Base-by-base conservation (phyloP, 2,113 vertebrate species). In the Paradoxurus hermaphroditus region DNA sequence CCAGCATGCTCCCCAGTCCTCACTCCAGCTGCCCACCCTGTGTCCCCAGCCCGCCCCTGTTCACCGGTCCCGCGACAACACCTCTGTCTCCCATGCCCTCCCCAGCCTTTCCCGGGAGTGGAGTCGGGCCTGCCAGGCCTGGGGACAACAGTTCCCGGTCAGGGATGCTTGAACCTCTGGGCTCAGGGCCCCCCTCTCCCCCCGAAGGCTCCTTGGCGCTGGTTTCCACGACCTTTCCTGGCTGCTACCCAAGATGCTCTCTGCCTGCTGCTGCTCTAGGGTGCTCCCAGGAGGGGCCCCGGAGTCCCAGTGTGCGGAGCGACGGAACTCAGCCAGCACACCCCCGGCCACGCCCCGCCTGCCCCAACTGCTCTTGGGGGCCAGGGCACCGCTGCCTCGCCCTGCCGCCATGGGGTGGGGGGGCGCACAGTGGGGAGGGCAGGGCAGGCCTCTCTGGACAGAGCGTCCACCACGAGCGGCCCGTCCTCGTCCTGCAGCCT, bases 391-490 rank as follows among this genome's bases (percentile, higher is more conserved):
- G 34, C 34, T 9, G 46, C 10, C 13, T 4, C 1, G 0, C 9
- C 9, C 2, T 5, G n/a, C 9, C 15, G 13, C 27, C 5, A 4
- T 46, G 18, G 53, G 53, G 53, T 21, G 13, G 15, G 44, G 0
- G 4, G n/a, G 5, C 4, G 12, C 15, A 1, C 1, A 4, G 83
- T 1, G 29, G 14, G 39, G 39, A 41, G 21, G 34, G n/a, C 25
- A 12, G 65, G 39, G 13, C 5, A 3, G n/a, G 75, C 85, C 14
- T 15, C 62, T 53, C 49, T 9, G 23, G 23, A 18, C 65, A 0
- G 13, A 23, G 12, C 10, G 1, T 25, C 41, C n/a, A 16, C 14
- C 1, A 16, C 9, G n/a, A 1, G 39, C 3, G 0, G 8, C 31
- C 3, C 49, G 49, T 49, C 44, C 51, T 15, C 1, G 0, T 29